Conservation (phyloP, 2,888 invertebrate species). For the Ophonus ardosiacus region DNA sequence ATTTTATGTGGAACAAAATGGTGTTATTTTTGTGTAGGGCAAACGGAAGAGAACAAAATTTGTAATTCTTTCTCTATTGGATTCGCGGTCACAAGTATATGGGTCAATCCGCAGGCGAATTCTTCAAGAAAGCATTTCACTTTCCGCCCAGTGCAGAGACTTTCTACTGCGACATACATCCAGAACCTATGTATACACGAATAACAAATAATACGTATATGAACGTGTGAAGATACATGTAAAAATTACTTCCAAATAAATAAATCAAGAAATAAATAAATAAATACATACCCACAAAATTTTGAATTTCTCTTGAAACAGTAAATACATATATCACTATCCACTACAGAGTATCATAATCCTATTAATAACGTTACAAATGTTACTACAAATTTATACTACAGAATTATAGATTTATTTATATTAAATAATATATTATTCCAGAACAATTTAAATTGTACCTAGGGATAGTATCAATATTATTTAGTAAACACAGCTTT, state of each 20-base stretch:
- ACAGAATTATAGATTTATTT: no score
- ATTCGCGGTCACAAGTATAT: conserved; percentile 34
- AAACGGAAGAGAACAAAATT: background rate
- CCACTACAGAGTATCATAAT: no score
- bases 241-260: background rate
- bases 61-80: conserved; percentile 9
- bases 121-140: conserved; percentile 64
- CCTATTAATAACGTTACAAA: no score
- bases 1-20: background rate
- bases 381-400: no score
- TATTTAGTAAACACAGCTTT: no score
- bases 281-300: no score
- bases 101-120: conserved; percentile 37
- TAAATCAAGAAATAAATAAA: no score
- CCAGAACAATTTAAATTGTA: no score
- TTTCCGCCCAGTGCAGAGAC: conserved; percentile 58
- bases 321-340: no score
- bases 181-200: background rate
- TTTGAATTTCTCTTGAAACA: no score
- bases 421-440: no score
- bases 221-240: background rate
- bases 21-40: background rate
- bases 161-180: conserved; percentile 52
- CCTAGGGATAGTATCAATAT: no score
- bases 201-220: background rate